phyloP scores from a whole-genome alignment of 2,888 invertebrate genomes.

The Petrolisthes cinctipes region DNA sequence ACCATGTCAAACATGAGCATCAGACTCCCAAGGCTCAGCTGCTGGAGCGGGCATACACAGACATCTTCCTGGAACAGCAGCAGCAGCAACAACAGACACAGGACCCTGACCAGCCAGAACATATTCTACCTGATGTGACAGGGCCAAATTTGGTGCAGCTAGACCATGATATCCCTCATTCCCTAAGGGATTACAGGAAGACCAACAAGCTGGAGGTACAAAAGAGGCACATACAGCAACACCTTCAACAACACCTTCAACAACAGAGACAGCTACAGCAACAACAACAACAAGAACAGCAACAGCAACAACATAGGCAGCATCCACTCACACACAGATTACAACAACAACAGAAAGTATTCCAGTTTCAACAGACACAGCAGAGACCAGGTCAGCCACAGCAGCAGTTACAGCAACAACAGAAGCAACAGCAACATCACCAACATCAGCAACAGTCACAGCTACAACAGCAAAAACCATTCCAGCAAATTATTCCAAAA shows the following conservation, averaged over 20 bases:
- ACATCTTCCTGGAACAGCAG: conserved; percentile 45
- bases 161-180: conserved; percentile 46
- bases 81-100: conserved; percentile 34
- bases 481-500: conserved; percentile 20
- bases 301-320: conserved; percentile 47
- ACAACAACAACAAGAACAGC: conserved; percentile 39
- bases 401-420: conserved; percentile 39
- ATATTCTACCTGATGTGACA: conserved; percentile 44
- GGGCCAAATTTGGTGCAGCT: conserved; percentile 49
- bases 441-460: conserved; percentile 12
- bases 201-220: conserved; percentile 40
- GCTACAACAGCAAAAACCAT: conserved; percentile 31
- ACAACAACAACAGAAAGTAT: conserved; percentile 30
- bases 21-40: conserved; percentile 63
- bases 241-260: conserved; percentile 35
- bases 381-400: conserved; percentile 28
- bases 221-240: conserved; percentile 45
- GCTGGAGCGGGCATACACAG: conserved; percentile 59
- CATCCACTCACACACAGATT: conserved; percentile 20
- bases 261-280: conserved; percentile 40
- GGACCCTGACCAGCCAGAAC: conserved; percentile 40
- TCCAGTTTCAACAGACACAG: conserved; percentile 40
- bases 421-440: conserved; percentile 5
- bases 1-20: conserved; percentile 59
- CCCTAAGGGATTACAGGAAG: conserved; percentile 50